Base-by-base conservation (phyloP, 2,113 vertebrate genomes). In the Engystomops pustulosus region DNA sequence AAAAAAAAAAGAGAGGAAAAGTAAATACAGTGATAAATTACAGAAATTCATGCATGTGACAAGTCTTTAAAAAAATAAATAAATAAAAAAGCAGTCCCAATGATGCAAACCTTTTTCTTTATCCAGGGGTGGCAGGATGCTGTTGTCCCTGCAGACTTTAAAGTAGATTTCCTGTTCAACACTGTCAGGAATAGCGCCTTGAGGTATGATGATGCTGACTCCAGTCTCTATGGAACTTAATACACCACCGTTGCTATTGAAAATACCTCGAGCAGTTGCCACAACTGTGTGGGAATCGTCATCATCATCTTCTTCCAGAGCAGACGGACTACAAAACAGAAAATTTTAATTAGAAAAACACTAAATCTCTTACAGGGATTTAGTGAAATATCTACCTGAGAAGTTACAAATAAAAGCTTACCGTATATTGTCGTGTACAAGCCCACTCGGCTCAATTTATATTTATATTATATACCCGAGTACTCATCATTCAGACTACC, bases 141-240 rank as follows among this genome's bases (percentile, higher is more conserved):
- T 99, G 93, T 98, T 99, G 93, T 99, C 98, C 85, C 97, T 92
- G 93, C 98, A 99, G 90, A 99, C 98, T 92, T 99, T 99, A 90
- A 99, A 99, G 93, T 99, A 99, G 88, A 99, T 99, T 91, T 99
- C 98, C 90, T 99, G 97, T 86, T 99, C 98, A 81, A 98, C 93
- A 44, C 95, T 96, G 81, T 99, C 97, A 0, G 98, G 96, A 88
- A 99, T 98, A 90, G 97, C 98, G 74, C 98, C 98, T 90, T 99
- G 97, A 2, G 98, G 98, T 90, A 99, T 99, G 89, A 99, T 99
- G 89, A 99, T 99, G 90, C 97, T 98, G 88, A 99, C 98, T 12
- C 98, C 98, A 0, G 98, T 99, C 92, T 99, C 98, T 32, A 99
- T 97, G 85, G 98, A 99, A 91, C 97, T 99, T 89, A 99, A 86